phyloP scores from a whole-genome alignment of 2,888 invertebrate genomes.

The Tineola bisselliella region DNA sequence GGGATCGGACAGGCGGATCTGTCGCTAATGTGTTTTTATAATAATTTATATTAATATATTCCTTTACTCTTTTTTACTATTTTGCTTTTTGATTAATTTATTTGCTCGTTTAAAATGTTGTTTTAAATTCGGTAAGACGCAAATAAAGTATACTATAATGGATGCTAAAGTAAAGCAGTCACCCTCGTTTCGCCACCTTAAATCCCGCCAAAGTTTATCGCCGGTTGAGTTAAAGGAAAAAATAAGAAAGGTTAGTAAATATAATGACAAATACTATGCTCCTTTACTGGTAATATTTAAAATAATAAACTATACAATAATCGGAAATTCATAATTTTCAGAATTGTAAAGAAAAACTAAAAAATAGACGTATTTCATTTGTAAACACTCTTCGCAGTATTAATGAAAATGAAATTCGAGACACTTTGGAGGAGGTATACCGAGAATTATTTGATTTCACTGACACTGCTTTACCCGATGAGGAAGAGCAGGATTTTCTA shows the following conservation, averaged over 20 bases:
- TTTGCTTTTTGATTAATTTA: too few species aligned
- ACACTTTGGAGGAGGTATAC: constrained; percentile 43
- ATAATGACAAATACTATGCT: background rate
- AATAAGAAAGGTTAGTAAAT: constrained; percentile 48
- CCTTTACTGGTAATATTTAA: too few species aligned
- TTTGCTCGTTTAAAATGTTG: too few species aligned
- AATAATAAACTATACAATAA: background rate
- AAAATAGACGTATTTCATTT: constrained; percentile 44
- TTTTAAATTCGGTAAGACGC: too few species aligned
- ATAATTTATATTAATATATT: too few species aligned
- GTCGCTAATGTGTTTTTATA: too few species aligned
- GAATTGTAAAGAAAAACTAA: constrained; percentile 50
- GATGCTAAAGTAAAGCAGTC: constrained; percentile 27
- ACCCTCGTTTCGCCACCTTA: constrained; percentile 44
- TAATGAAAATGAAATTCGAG: constrained; percentile 33
- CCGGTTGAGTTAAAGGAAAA: constrained; percentile 54
- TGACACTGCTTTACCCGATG: constrained; percentile 26
- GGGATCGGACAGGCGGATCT: too few species aligned
- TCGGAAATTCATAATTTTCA: constrained; percentile 22
- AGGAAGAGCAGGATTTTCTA: constrained; percentile 40
- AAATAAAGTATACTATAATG: background rate
- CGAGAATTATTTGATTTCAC: constrained; percentile 38
- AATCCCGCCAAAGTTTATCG: constrained; percentile 35
- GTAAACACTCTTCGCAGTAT: constrained; percentile 42
- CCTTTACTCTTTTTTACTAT: too few species aligned